These are phyloP conservation scores for Athripsodes cinereus DNA, from an alignment of 2,888 invertebrate genomes.

Conservation along the genomic window DNA sequence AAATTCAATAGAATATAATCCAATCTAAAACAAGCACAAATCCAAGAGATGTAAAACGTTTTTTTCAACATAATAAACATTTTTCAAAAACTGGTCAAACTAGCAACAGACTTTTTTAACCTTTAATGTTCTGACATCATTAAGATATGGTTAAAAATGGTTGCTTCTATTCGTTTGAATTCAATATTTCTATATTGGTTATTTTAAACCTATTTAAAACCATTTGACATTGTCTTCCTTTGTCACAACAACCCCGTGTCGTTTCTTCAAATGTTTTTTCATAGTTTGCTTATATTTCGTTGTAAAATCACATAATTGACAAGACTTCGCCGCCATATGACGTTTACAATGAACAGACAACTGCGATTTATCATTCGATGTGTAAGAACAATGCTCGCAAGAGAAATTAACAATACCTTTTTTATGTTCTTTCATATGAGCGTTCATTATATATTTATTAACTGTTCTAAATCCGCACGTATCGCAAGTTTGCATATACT, in stretches of 20 bases:
- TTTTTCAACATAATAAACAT: too few species aligned
- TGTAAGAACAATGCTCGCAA: background rate
- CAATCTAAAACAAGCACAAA: too few species aligned
- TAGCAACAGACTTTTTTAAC: too few species aligned
- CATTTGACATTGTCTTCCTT: background rate
- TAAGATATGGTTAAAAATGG: too few species aligned
- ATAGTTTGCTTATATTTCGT: constrained; percentile 5
- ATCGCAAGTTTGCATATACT: background rate
- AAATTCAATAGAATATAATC: too few species aligned
- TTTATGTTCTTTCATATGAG: background rate
- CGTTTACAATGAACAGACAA: too few species aligned
- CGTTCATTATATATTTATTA: constrained; percentile 1
- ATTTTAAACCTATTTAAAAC: background rate
- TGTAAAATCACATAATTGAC: background rate
- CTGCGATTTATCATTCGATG: background rate
- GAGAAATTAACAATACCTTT: background rate
- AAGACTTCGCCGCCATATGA: background rate
- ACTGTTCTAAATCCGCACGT: constrained; percentile 1
- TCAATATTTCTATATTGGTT: too few species aligned
- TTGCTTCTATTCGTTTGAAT: too few species aligned
- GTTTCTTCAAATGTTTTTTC: constrained; percentile 1
- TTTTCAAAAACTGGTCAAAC: too few species aligned
- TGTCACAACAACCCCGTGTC: background rate
- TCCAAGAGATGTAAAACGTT: too few species aligned
- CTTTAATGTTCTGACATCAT: too few species aligned